A percentile compares a stretch with the other conserved stretches of the same genome.
Conservation (phyloP, 2,113 vertebrate species). For the Engraulis encrasicolus region DNA sequence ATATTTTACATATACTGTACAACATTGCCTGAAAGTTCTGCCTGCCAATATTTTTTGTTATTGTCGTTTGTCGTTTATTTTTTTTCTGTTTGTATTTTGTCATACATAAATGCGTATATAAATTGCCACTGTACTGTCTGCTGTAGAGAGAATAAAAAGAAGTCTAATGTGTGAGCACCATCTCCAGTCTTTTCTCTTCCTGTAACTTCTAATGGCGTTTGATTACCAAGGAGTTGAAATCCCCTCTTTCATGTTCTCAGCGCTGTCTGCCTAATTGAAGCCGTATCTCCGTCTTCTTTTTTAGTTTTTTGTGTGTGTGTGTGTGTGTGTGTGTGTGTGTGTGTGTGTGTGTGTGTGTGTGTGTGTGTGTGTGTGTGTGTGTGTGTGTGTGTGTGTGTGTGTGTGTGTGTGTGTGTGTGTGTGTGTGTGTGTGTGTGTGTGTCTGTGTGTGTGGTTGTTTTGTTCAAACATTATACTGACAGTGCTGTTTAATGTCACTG, state of each 20-base stretch:
- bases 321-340: too few relatives aligned
- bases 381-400: too few relatives aligned
- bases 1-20: slow-evolving; percentile 52
- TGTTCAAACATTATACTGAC: too few relatives aligned
- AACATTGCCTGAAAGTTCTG: slow-evolving; percentile 70
- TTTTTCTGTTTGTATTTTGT: slow-evolving; percentile 46
- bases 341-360: too few relatives aligned
- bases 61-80: slow-evolving; percentile 1
- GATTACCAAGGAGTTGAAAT: neutral
- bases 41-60: slow-evolving; percentile 64
- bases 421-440: too few relatives aligned
- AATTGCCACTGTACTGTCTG: neutral
- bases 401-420: too few relatives aligned
- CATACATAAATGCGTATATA: slow-evolving; percentile 63
- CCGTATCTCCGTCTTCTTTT: neutral
- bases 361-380: too few relatives aligned
- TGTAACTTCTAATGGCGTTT: neutral
- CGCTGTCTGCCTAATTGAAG: neutral
- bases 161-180: slow-evolving; percentile 5
- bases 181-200: neutral
- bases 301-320: too few relatives aligned
- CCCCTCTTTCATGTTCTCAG: neutral
- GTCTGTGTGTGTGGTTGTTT: too few relatives aligned
- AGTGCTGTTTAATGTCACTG: too few relatives aligned
- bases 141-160: slow-evolving; percentile 4